phyloP scores from a whole-genome alignment of 2,113 vertebrate genomes.

The Phylloscopus trochilus region DNA sequence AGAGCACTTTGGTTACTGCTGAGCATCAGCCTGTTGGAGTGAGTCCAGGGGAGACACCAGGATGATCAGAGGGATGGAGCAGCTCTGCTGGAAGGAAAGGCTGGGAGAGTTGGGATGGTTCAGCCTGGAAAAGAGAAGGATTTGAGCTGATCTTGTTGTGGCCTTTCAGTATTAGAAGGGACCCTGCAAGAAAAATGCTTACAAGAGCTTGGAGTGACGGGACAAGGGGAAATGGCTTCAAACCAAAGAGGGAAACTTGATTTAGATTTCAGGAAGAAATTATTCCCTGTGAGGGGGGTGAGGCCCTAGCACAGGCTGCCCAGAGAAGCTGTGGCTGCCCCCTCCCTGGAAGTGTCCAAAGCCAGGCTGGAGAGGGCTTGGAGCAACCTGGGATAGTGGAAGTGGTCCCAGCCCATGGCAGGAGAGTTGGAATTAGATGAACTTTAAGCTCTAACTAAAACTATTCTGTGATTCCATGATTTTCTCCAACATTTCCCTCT shows the following conservation, averaged over 20 bases:
- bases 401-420: background rate
- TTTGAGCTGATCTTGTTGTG: background rate
- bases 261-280: background rate
- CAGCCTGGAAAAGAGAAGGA: background rate
- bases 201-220: background rate
- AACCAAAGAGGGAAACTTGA: background rate
- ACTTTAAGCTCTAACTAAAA: background rate
- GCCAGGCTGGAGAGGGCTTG: fast-evolving
- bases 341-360: background rate
- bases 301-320: background rate
- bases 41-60: background rate
- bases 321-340: background rate
- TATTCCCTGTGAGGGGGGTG: fast-evolving
- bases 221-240: background rate
- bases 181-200: background rate
- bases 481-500: background rate
- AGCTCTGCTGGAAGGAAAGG: background rate
- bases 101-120: background rate
- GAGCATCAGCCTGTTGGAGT: fast-evolving
- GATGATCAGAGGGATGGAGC: background rate
- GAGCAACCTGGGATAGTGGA: fast-evolving
- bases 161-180: background rate
- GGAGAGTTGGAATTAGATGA: background rate
- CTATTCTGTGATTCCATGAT: background rate
- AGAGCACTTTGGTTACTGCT: background rate